Percentiles rank a stretch among this genome's conserved stretches.
Evolutionary conservation across 2,797 vertebrate species (phyloP).

Genomic region (Buphagus erythrorhynchus): DNA sequence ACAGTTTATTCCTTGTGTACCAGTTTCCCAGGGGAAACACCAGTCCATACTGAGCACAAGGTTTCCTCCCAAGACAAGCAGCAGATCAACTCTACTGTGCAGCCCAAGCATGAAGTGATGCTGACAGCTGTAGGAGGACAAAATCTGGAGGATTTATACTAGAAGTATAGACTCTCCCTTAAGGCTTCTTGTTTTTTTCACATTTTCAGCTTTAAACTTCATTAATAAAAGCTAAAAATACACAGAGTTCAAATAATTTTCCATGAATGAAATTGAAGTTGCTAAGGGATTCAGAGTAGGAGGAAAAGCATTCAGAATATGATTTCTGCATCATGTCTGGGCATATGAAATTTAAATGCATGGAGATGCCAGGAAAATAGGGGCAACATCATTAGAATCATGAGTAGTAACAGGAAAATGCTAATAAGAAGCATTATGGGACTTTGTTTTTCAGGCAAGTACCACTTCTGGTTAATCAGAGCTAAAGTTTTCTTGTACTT

Average conservation of each 20-base stretch:
- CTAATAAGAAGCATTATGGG: neutral
- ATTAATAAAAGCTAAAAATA: constrained; percentile 19
- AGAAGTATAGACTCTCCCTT: neutral
- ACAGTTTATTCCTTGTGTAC: neutral
- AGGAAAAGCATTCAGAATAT: neutral
- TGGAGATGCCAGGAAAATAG: neutral
- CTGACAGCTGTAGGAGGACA: neutral
- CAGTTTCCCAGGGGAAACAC: neutral
- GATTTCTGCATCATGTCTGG: neutral
- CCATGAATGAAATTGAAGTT: constrained; percentile 12
- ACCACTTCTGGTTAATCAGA: neutral
- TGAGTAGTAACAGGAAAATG: neutral
- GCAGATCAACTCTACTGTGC: neutral
- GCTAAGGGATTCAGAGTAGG: neutral
- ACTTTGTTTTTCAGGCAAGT: neutral
- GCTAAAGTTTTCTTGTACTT: neutral
- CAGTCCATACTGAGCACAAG: fast-evolving
- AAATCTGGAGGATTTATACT: neutral
- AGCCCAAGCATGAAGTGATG: neutral
- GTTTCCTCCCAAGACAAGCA: neutral
- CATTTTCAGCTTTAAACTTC: neutral
- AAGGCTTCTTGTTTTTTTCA: neutral
- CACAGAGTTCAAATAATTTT: neutral
- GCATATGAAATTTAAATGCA: neutral
- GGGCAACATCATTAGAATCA: neutral